Evolutionary conservation across 2,113 vertebrate species (phyloP), one percentile per base, ranked within the genome.

Genomic region (Andinoacara biseriatus): DNA sequence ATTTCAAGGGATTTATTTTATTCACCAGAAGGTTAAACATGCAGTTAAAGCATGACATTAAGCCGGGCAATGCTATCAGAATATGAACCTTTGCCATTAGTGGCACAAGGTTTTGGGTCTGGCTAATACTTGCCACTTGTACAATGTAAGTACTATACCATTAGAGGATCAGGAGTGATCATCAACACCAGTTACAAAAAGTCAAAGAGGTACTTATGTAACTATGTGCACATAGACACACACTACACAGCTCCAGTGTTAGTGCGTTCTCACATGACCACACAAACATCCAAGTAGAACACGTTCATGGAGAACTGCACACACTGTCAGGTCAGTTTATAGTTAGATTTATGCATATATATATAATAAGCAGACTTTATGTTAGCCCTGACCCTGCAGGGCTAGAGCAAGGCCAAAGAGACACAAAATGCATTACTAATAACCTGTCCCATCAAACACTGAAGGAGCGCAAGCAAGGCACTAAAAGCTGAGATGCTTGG

Each of bases 281-380:
- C 62, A 77, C 49, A 69, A 40, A 78, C 62, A 82, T 22, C 14
- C 26, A 74, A 17, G n/a, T 22, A 61, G 15, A 85, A 15, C 7
- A 33, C 20, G 58, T 59, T 26, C 65, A 59, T 63, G 38, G 49
- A 46, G 5, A 49, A 43, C 60, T 9, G 69, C 76, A 65, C 72
- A 29, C 59, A 43, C 33, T 38, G 8, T 76, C 79, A 83, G 80
- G 43, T 57, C 80, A 78, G 79, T 85, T 89, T 82, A 67, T 81
- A 85, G 86, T 90, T 86, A 90, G 89, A 95, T 95, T 94, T 93
- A 95, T 93, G 93, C 92, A 93, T 92, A 76, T 81, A 91, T 91
- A 82, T 86, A 86, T 88, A 87, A 91, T 91, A 87, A 89, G 85
- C 79, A 84, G 85, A 62, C 60, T 86, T 40, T 82, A 65, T 58